Conservation (phyloP, 2,113 vertebrate species). For the Cephalopterus ornatus region DNA sequence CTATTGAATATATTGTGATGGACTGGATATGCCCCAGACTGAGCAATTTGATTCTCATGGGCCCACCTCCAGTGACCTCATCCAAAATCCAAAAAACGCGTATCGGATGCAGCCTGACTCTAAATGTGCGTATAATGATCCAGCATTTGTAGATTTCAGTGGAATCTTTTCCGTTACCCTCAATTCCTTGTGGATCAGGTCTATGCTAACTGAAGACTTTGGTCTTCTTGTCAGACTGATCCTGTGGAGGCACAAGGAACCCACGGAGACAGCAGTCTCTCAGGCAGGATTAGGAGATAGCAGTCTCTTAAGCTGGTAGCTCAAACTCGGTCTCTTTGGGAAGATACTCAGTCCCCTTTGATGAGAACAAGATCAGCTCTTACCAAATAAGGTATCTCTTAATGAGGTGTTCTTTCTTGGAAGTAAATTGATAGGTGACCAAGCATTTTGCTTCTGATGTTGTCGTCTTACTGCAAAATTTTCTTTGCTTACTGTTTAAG, state of each 20-base stretch:
- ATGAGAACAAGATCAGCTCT: not conserved
- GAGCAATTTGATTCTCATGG: not conserved
- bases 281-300: not conserved
- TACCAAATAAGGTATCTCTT: not conserved
- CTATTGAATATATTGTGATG: not conserved
- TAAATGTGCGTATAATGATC: not conserved
- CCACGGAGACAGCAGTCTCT: not conserved
- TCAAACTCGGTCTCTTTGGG: not conserved
- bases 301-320: not conserved
- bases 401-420: not conserved
- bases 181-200: not conserved
- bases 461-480: not conserved
- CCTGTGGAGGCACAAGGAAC: not conserved
- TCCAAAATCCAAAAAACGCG: not conserved
- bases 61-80: slow-evolving; percentile 3
- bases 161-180: not conserved
- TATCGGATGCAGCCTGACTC: not conserved
- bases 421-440: not conserved
- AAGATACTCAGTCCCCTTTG: not conserved
- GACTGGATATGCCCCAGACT: not conserved
- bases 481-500: not conserved
- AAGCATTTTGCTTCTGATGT: not conserved
- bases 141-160: not conserved
- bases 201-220: not conserved
- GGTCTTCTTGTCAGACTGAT: not conserved